Evolutionary conservation across 2,888 invertebrate species (phyloP).

Genomic region (Agonum fuliginosum): DNA sequence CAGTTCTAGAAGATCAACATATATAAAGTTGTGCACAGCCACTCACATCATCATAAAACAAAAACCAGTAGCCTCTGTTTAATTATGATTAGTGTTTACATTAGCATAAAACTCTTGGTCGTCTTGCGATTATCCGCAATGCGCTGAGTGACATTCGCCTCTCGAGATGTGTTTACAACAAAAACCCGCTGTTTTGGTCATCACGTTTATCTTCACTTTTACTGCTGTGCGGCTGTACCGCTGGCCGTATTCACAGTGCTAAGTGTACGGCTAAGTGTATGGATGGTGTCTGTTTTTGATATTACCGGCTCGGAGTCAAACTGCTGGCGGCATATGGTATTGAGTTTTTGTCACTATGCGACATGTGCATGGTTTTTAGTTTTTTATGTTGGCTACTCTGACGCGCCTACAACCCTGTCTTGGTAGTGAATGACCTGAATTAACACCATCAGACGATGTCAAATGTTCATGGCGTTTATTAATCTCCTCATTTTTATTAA

Average conservation of each 20-base stretch:
- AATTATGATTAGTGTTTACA: not conserved
- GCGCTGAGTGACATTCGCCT: not conserved
- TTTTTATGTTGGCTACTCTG: constrained; percentile 25
- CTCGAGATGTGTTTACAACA: not conserved
- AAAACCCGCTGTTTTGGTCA: constrained; percentile 16
- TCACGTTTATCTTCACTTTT: not conserved
- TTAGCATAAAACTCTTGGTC: not conserved
- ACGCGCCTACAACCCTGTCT: constrained; percentile 14
- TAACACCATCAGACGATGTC: not conserved
- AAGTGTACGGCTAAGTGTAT: constrained; percentile 25
- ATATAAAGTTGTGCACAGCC: not conserved
- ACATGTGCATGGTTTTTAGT: constrained; percentile 50
- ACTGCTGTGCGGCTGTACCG: not conserved
- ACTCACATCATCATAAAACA: not conserved
- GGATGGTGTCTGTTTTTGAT: constrained; percentile 47
- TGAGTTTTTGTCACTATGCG: constrained; percentile 53
- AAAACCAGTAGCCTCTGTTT: not conserved
- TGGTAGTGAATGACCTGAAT: constrained; percentile 24
- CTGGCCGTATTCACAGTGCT: not conserved
- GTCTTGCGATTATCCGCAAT: not conserved
- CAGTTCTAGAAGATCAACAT: too few relatives aligned
- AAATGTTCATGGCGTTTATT: not conserved
- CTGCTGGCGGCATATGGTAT: constrained; percentile 49
- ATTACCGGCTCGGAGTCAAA: constrained; percentile 5
- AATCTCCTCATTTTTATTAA: not conserved